Base-by-base conservation (phyloP, 2,888 invertebrate species). In the Nemurella pictetii region DNA sequence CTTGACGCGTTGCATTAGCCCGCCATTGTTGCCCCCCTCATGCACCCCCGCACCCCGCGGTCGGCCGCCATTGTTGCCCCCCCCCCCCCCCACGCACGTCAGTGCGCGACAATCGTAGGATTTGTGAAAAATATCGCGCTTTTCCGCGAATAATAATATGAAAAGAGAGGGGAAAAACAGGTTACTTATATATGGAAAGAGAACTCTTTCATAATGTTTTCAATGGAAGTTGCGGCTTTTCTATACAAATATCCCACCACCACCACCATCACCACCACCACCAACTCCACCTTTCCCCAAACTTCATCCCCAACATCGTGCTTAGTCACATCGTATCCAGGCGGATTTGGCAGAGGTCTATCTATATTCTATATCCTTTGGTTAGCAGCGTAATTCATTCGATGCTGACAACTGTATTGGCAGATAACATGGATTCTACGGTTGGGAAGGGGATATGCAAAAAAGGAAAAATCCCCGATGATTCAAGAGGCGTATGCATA, bases 1-100 rank as follows among this genome's bases (percentile, higher is more conserved):
- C 84, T 30, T 84, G 86, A 86, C 86, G 85, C 36, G 85, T 85
- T 86, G 85, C 85, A 86, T 86, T 86, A 86, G 84, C 83, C 78
- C 55, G 35, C 78, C 36, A 78, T 72, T 78, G 78, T 80, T 29
- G 84, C 75, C 20, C 15, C n/a, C 29, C 35, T n/a, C n/a, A n/a
- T n/a, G n/a, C n/a, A 35, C 35, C 35, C 35, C 4, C 35, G 35
- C 35, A 35, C 55, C 55, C 55, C 55, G 85, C 85, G 85, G 85
- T 86, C 85, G 84, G 80, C 78, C 55, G 35, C 78, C 36, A 78
- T 72, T 78, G 78, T 80, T 29, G 84, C 75, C 20, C 15, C n/a
- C 15, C 20, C 1, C 55, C 20, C 55, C 55, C 55, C 20, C 12
- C 20, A 20, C 55, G 20, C 55, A 55, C 55, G 55, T 55, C 55